Base-by-base conservation (phyloP, 2,797 vertebrate genomes). In the Simalia tracyae region DNA sequence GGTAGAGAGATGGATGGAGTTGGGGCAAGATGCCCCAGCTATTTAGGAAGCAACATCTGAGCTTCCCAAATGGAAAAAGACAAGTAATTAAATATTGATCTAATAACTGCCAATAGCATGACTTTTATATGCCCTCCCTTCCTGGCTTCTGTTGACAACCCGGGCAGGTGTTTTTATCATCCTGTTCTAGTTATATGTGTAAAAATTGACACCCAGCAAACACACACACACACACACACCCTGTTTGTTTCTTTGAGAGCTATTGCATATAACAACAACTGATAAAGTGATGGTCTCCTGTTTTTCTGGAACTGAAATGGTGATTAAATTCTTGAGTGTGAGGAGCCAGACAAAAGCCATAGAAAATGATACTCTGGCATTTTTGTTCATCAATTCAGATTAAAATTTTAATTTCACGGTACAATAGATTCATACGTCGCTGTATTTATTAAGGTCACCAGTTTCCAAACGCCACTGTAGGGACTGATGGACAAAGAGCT, bases 401-500 rank as follows among this genome's bases (percentile, higher is more conserved):
- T 97, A 97, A 98, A 98, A 98, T 97, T 96, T 97, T 97, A 98
- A 98, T 98, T 98, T 98, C 97, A 98, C 96, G 97, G 94, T 98
- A 97, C 96, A 94, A 95, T 97, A 97, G 97, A 92, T 95, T 93
- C 96, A 96, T 94, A 96, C 94, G 96, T 94, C 95, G 96, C 96
- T 97, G 96, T 97, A 97, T 97, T 96, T 97, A 97, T 98, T 98
- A 97, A 97, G 97, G 97, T 97, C 97, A 97, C 96, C 95, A 88
- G 95, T 94, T 97, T 96, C 92, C 91, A 95, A 94, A 94, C 93
- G 94, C 94, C 93, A 95, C 94, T 95, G 94, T 93, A 95, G 95
- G 93, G 96, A 96, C 93, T 96, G 96, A 95, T 96, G 96, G 95
- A 93, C 93, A 91, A 85, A 95, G 94, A 97, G 97, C 94, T 97